phyloP scores from a whole-genome alignment of 2,797 vertebrate genomes.

The Eidolon dupreanum region DNA sequence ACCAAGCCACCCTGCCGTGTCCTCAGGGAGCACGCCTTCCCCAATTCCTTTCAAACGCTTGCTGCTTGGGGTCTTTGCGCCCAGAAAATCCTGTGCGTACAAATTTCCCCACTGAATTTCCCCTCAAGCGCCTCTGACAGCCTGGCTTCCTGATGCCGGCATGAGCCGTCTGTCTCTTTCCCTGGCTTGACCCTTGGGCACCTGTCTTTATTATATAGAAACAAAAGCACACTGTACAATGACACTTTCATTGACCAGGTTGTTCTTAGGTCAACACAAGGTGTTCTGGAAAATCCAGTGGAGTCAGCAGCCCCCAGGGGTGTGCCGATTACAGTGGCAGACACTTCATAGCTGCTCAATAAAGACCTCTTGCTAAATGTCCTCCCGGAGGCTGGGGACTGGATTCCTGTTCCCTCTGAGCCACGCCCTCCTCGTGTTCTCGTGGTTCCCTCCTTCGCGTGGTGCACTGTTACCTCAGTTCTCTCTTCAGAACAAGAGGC shows the following conservation, averaged over 20 bases:
- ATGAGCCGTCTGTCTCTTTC: not conserved
- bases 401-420: not conserved
- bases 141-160: not conserved
- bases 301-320: not conserved
- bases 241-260: not conserved
- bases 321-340: fast-evolving
- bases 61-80: not conserved
- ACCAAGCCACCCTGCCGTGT: fast-evolving
- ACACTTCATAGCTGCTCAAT: not conserved
- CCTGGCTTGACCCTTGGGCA: not conserved
- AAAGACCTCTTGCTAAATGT: not conserved
- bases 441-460: fast-evolving
- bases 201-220: not conserved
- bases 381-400: not conserved
- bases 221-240: not conserved
- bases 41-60: not conserved
- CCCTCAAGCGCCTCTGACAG: not conserved
- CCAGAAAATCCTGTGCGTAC: not conserved
- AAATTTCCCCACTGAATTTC: not conserved
- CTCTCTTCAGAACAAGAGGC: not conserved
- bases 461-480: not conserved
- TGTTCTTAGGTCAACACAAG: not conserved
- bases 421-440: not conserved
- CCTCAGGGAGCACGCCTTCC: fast-evolving
- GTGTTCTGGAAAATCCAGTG: not conserved